These are phyloP conservation scores for Oncopodura yosiiana DNA, from an alignment of 1,140 invertebrate species.

Conservation along the genomic window DNA sequence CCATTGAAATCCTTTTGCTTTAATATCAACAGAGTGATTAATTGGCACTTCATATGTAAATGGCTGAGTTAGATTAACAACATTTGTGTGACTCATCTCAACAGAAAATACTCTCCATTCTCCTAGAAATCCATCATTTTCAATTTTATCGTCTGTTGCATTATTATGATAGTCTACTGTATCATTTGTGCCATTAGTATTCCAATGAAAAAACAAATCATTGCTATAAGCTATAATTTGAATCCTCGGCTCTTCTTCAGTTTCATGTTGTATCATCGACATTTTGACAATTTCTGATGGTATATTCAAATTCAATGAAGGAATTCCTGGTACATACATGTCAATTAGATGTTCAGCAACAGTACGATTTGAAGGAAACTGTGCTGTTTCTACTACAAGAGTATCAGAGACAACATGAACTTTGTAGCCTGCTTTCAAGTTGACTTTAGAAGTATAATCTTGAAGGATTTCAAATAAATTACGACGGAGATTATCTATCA, in stretches of 20 bases:
- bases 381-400: too few relatives aligned
- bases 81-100: slow-evolving; percentile 35
- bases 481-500: too few relatives aligned
- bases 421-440: too few relatives aligned
- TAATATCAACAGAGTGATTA: slow-evolving; percentile 27
- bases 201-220: background rate
- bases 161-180: background rate
- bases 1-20: slow-evolving; percentile 34
- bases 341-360: too few relatives aligned
- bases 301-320: background rate
- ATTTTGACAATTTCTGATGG: background rate
- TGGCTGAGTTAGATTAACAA: slow-evolving; percentile 40
- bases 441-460: too few relatives aligned
- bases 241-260: background rate
- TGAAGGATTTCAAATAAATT: too few relatives aligned
- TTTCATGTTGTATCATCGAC: background rate
- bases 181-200: too few relatives aligned
- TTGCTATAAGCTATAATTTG: background rate
- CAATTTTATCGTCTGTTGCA: background rate
- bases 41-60: slow-evolving; percentile 40
- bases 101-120: slow-evolving; percentile 29
- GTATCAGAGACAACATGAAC: too few relatives aligned
- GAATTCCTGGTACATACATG: too few relatives aligned
- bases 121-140: slow-evolving; percentile 3
- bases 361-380: too few relatives aligned